Evolutionary conservation across 2,888 invertebrate species (phyloP).

Genomic region (Boloria selene): DNA sequence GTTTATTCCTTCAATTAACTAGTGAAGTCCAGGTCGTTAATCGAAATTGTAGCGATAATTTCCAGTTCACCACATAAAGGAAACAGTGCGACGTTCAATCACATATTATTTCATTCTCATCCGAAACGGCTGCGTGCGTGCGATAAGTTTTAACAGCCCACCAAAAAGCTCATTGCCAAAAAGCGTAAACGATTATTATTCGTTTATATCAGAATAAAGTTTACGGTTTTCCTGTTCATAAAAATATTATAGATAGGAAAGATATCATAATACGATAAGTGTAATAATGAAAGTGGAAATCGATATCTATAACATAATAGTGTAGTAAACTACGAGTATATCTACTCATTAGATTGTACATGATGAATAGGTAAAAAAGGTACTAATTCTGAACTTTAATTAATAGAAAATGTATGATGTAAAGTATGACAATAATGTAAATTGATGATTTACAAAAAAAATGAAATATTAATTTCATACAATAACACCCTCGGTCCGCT

Average conservation of each 20-base stretch:
- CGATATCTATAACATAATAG: conserved; percentile 8
- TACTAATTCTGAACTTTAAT: background rate
- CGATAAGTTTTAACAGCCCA: conserved; percentile 39
- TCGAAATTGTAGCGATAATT: conserved; percentile 29
- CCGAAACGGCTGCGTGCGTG: conserved; percentile 35
- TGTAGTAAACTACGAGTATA: background rate
- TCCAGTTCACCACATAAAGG: conserved; percentile 30
- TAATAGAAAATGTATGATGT: too few relatives aligned
- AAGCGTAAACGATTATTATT: conserved; percentile 35
- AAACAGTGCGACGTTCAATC: conserved; percentile 30
- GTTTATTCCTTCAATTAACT: conserved; percentile 6
- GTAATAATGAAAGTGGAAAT: conserved; percentile 6
- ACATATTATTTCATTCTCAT: conserved; percentile 34
- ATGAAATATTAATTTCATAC: too few relatives aligned
- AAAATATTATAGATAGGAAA: conserved; percentile 8
- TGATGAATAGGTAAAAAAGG: background rate
- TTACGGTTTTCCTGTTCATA: conserved; percentile 15
- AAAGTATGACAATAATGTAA: too few relatives aligned
- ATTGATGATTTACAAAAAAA: too few relatives aligned
- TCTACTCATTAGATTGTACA: background rate
- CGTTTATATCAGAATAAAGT: conserved; percentile 26
- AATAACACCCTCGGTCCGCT: too few relatives aligned
- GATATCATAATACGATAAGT: conserved; percentile 13
- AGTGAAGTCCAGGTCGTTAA: conserved; percentile 24
- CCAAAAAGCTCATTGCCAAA: conserved; percentile 39